Base-by-base conservation (phyloP, 2,113 vertebrate species). In the Neolamprologus modestus region DNA sequence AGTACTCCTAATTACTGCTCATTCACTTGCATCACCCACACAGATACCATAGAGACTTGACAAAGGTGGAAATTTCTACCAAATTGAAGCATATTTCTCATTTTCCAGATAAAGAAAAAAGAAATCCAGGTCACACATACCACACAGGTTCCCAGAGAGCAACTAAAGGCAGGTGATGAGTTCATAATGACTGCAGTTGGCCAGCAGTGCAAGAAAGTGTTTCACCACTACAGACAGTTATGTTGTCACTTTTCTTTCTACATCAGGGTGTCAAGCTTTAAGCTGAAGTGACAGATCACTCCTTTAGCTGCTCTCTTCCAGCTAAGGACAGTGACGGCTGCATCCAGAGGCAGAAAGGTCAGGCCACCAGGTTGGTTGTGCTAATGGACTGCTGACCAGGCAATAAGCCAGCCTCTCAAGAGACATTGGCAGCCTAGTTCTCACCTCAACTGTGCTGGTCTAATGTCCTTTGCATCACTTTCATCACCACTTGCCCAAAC, bases 351-450 rank as follows among this genome's bases (percentile, higher is more conserved):
- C 90, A 83, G 85, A 90, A 89, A 90, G 92, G 93, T 95, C 93
- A 94, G 86, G 82, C 88, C 91, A 92, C 82, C 87, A 91, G 91
- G 92, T 92, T 91, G 92, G 86, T 59, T 91, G 91, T 84, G 88
- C 91, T 94, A 94, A 95, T 94, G 91, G 88, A 94, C 91, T 94
- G 93, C 93, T 95, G 94, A 93, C 89, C 93, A 89, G 87, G 90
- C 93, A 90, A 91, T 87, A 90, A 87, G 91, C 86, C 91, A 92
- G 82, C 54, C 89, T 87, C 92, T 89, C 89, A 45, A 55, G 92
- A 94, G 90, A 92, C 86, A 89, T 85, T 57, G 83, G 79, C 86
- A 82, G 66, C 82, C 85, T 55, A 66, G 79, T 93, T 96, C 92
- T 93, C 94, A 94, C 91, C 87, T 91, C 87, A 61, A 50, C 87